phyloP scores from a whole-genome alignment of 2,888 invertebrate genomes.

The Caenorhabditis japonica region DNA sequence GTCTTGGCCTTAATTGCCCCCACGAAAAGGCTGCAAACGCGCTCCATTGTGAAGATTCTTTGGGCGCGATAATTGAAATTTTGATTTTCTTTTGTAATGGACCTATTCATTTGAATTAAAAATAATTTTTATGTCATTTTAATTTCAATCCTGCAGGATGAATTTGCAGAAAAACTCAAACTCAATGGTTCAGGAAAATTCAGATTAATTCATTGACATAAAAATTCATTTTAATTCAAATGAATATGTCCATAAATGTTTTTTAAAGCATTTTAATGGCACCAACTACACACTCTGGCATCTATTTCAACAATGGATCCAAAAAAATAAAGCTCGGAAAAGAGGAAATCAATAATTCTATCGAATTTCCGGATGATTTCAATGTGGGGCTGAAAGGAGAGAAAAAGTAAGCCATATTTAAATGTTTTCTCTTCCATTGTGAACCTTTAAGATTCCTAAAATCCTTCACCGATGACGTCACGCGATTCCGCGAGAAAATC shows the following conservation, averaged over 20 bases:
- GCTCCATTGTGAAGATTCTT: too few relatives aligned
- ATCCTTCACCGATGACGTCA: conserved; percentile 36
- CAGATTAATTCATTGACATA: too few relatives aligned
- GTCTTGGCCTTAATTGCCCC: too few relatives aligned
- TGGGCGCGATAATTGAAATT: neutral
- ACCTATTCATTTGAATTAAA: too few relatives aligned
- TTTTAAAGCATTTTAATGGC: too few relatives aligned
- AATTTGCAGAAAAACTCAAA: too few relatives aligned
- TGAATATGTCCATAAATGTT: too few relatives aligned
- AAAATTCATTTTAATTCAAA: too few relatives aligned
- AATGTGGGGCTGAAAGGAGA: neutral
- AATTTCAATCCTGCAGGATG: too few relatives aligned
- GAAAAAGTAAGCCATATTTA: conserved; percentile 9
- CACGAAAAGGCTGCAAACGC: too few relatives aligned
- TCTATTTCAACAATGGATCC: conserved; percentile 20
- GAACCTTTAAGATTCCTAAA: conserved; percentile 29
- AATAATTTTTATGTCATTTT: too few relatives aligned
- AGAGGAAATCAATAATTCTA: neutral
- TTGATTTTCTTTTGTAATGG: neutral
- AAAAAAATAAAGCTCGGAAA: conserved; percentile 9
- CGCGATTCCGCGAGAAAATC: conserved; percentile 38
- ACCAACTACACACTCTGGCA: conserved; percentile 2
- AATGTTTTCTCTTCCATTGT: neutral
- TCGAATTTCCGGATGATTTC: conserved; percentile 24
- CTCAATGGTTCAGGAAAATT: too few relatives aligned